Evolutionary conservation across 1,140 invertebrate genomes (phyloP).

Genomic region (Epicauta chinensis): DNA sequence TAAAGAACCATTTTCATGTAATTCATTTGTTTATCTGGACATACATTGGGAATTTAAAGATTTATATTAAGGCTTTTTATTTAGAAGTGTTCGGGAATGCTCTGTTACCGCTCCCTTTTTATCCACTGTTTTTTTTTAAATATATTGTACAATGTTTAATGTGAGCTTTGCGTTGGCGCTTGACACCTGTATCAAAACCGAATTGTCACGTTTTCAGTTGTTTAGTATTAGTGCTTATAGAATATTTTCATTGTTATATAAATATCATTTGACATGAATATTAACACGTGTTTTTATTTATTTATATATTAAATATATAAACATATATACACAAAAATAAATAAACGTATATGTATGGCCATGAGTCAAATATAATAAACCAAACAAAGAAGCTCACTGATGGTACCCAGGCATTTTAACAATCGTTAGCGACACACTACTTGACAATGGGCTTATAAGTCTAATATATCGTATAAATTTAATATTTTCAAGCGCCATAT

Average conservation of each 20-base stretch:
- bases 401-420: too few species aligned
- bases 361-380: too few species aligned
- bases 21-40: constrained; percentile 17
- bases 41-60: constrained; percentile 14
- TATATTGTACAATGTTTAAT: constrained; percentile 13
- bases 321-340: too few species aligned
- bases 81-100: constrained; percentile 12
- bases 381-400: too few species aligned
- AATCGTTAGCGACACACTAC: neutral
- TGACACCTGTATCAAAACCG: constrained; percentile 17
- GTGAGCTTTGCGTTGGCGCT: constrained; percentile 17
- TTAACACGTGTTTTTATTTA: constrained; percentile 8
- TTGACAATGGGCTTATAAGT: constrained; percentile 15
- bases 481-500: constrained; percentile 16
- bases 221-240: constrained; percentile 1
- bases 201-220: constrained; percentile 15
- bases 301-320: too few species aligned
- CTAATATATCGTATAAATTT: constrained; percentile 15
- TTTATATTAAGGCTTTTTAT: constrained; percentile 11
- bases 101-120: constrained; percentile 8
- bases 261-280: constrained; percentile 11
- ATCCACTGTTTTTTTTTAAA: constrained; percentile 10
- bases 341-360: too few species aligned
- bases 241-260: neutral
- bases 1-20: constrained; percentile 14